A percentile compares a stretch with the other conserved stretches of the same genome.
Conservation (phyloP, 1,140 invertebrate genomes). For the Drosophila mojavensis region DNA sequence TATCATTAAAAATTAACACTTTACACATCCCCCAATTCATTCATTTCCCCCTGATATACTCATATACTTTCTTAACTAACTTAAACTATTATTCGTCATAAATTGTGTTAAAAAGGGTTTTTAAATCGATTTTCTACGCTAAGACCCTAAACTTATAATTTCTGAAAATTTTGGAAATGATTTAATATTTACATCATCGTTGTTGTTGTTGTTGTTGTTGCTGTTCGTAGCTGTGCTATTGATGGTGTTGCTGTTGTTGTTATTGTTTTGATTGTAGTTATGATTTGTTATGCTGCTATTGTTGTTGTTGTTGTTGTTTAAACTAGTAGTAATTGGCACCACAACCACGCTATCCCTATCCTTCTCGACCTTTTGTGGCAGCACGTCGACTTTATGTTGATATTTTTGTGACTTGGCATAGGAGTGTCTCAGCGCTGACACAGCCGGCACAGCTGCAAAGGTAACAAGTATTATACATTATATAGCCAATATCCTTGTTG, state of each 20-base stretch:
- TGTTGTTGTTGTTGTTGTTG: conserved; percentile 67
- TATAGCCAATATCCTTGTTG: conserved; percentile 9
- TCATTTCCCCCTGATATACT: too few species aligned
- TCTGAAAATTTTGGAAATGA: too few species aligned
- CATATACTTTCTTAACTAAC: too few species aligned
- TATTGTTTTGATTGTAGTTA: conserved; percentile 35
- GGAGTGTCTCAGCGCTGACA: conserved; percentile 50
- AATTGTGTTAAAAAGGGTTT: too few species aligned
- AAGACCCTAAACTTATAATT: too few species aligned
- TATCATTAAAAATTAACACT: too few species aligned
- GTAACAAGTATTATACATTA: neutral
- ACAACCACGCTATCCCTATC: conserved; percentile 62
- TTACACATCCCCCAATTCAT: too few species aligned
- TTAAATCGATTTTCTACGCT: too few species aligned
- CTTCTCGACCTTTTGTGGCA: conserved; percentile 54
- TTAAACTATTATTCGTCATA: too few species aligned
- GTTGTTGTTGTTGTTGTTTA: conserved; percentile 52
- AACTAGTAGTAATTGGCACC: conserved; percentile 52
- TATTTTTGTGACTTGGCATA: conserved; percentile 60
- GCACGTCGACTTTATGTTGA: conserved; percentile 61
- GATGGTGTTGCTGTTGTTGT: conserved; percentile 39
- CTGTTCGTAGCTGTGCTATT: conserved; percentile 19
- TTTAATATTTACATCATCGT: conserved; percentile 80
- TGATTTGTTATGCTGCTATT: conserved; percentile 29
- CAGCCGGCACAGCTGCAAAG: conserved; percentile 37